Conservation (phyloP, 2,113 vertebrate species). For the Onychostoma macrolepis region DNA sequence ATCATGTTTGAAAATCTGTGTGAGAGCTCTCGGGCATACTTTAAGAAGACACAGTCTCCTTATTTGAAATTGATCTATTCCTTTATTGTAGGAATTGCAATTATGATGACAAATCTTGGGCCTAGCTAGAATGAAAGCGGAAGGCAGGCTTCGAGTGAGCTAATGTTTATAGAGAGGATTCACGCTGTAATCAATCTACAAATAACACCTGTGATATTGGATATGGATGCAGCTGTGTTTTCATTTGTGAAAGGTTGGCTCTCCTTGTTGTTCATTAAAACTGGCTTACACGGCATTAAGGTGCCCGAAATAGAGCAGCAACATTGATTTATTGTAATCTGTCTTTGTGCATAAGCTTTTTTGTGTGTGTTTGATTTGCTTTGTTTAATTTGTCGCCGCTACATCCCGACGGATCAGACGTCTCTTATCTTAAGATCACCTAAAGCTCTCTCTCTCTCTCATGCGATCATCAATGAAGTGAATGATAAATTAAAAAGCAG, state of each 20-base stretch:
- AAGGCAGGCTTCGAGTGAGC: constrained; percentile 4
- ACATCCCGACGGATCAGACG: not conserved
- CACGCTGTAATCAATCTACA: constrained; percentile 27
- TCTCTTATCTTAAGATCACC: constrained; percentile 2
- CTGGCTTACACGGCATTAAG: constrained; percentile 26
- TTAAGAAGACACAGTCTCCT: constrained; percentile 28
- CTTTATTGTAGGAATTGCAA: constrained; percentile 44
- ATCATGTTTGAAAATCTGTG: constrained; percentile 31
- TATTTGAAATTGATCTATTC: constrained; percentile 50
- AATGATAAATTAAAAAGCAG: constrained; percentile 5
- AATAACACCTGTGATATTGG: constrained; percentile 38
- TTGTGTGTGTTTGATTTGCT: not conserved
- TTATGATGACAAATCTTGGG: constrained; percentile 27
- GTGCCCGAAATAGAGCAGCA: constrained; percentile 13
- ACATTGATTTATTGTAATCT: constrained; percentile 45
- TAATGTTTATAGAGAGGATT: constrained; percentile 42
- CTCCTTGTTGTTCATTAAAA: constrained; percentile 50
- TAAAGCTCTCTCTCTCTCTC: not conserved
- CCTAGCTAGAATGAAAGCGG: constrained; percentile 14
- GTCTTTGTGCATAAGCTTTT: constrained; percentile 20
- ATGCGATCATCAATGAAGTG: not conserved
- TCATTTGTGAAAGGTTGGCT: constrained; percentile 40
- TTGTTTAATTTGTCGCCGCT: not conserved
- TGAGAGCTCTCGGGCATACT: constrained; percentile 23
- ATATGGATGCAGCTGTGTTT: constrained; percentile 41